Percentiles rank a stretch among this genome's conserved stretches.
phyloP scores from a whole-genome alignment of 1,140 invertebrate species.

The Nautilus pompilius region DNA sequence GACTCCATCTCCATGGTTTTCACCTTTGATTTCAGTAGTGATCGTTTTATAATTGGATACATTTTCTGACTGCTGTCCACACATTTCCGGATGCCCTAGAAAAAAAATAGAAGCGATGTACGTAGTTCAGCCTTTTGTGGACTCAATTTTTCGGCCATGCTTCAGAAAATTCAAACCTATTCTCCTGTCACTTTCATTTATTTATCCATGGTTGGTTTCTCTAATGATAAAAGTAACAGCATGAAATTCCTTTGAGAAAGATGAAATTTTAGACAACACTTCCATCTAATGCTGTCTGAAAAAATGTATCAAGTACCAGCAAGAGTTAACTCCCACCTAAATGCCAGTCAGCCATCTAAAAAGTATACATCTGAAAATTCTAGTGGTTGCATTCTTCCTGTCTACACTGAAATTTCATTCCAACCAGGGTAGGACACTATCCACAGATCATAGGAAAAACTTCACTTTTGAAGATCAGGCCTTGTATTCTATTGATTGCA shows the following conservation, averaged over 20 bases:
- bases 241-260: not conserved
- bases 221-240: not conserved
- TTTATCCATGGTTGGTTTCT: not conserved
- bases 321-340: too few relatives aligned
- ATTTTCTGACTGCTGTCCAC: constrained; percentile 62
- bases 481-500: not conserved
- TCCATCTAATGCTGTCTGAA: not conserved
- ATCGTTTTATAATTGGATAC: constrained; percentile 64
- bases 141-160: not conserved
- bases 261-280: not conserved
- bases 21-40: constrained; percentile 60
- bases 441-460: not conserved
- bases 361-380: not conserved
- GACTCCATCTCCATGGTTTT: constrained; percentile 5
- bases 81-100: constrained; percentile 59
- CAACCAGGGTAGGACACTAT: not conserved
- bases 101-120: constrained; percentile 6
- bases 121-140: not conserved
- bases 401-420: not conserved
- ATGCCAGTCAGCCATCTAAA: not conserved
- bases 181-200: not conserved
- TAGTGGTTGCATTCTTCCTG: not conserved
- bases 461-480: not conserved
- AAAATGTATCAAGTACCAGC: too few relatives aligned
- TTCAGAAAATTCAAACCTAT: not conserved